phyloP scores from a whole-genome alignment of 2,888 invertebrate genomes.

The Thymelicus sylvestris region DNA sequence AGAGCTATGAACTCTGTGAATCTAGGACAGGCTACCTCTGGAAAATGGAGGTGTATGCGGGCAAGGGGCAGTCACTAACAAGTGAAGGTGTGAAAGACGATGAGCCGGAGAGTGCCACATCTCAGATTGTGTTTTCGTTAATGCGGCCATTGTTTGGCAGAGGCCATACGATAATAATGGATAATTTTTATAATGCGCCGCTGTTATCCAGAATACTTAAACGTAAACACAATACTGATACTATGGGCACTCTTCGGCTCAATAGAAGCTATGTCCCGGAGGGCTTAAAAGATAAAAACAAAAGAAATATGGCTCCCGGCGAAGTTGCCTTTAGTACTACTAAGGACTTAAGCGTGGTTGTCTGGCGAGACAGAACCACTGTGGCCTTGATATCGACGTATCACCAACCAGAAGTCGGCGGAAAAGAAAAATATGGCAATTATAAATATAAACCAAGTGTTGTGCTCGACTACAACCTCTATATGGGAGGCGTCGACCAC shows the following conservation, averaged over 20 bases:
- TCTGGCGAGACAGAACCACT: constrained; percentile 42
- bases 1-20: constrained; percentile 45
- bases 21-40: constrained; percentile 44
- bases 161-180: constrained; percentile 48
- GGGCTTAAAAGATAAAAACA: constrained; percentile 36
- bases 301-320: constrained; percentile 40
- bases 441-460: constrained; percentile 38
- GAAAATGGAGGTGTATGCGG: constrained; percentile 42
- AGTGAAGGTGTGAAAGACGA: constrained; percentile 16
- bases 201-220: constrained; percentile 44
- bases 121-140: constrained; percentile 42
- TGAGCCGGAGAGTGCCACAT: constrained; percentile 44
- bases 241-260: constrained; percentile 45
- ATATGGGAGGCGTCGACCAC: constrained; percentile 39
- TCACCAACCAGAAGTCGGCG: constrained; percentile 37
- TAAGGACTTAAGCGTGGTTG: constrained; percentile 41
- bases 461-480: constrained; percentile 41
- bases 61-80: constrained; percentile 39
- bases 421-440: constrained; percentile 40
- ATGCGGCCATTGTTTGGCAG: constrained; percentile 41
- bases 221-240: constrained; percentile 40
- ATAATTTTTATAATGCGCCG: constrained; percentile 49
- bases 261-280: no score
- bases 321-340: constrained; percentile 43
- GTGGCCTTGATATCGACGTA: constrained; percentile 39